Conservation (phyloP, 2,113 vertebrate genomes). For the Mus spicilegus region DNA sequence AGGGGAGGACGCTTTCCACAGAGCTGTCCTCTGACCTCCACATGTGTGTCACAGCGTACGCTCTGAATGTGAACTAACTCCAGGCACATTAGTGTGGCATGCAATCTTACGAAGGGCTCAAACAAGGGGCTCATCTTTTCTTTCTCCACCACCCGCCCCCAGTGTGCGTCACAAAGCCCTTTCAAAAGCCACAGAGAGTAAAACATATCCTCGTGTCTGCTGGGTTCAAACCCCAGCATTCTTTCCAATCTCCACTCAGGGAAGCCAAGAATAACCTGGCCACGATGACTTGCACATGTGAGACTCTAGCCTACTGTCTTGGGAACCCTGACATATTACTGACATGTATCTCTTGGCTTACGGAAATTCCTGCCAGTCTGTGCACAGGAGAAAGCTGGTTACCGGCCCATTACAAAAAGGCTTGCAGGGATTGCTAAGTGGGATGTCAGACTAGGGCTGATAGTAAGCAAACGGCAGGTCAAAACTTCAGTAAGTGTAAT, state of each 20-base stretch:
- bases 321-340: constrained; percentile 36
- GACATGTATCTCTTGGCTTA: constrained; percentile 36
- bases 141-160: constrained; percentile 6
- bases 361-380: constrained; percentile 32
- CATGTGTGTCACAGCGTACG: neutral
- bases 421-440: neutral
- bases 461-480: constrained; percentile 7
- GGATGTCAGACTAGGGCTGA: neutral
- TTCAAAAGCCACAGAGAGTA: constrained; percentile 57
- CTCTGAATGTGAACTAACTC: neutral
- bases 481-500: constrained; percentile 36
- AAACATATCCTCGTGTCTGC: constrained; percentile 65
- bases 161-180: constrained; percentile 45
- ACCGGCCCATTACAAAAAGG: constrained; percentile 48
- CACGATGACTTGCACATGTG: neutral
- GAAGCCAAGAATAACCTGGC: constrained; percentile 43
- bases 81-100: neutral
- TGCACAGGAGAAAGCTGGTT: constrained; percentile 53
- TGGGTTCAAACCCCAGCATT: constrained; percentile 66
- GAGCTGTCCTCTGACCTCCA: neutral
- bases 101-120: neutral
- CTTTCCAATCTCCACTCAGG: constrained; percentile 53
- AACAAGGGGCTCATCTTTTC: constrained; percentile 23
- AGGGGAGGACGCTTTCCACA: no score
- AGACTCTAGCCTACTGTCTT: constrained; percentile 36